A percentile compares a stretch with the other conserved stretches of the same genome.
These are phyloP conservation scores for Eurytoma californica DNA, from an alignment of 2,888 invertebrate species.

Conservation along the genomic window DNA sequence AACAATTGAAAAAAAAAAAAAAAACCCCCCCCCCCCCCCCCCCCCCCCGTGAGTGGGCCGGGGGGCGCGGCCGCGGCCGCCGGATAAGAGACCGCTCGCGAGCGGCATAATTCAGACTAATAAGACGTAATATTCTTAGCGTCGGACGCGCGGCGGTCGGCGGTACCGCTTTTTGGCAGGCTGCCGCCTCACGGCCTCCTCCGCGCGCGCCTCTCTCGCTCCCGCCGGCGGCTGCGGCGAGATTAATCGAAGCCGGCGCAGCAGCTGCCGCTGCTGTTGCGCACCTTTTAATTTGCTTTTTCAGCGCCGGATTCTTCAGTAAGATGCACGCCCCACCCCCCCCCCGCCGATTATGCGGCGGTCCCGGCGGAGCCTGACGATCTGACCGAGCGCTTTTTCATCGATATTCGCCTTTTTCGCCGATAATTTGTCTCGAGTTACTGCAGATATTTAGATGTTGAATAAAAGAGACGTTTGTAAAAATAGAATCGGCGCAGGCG, in stretches of 20 bases:
- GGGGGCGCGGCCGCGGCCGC: background rate
- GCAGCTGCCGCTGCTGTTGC: background rate
- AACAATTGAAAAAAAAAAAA: too few species aligned
- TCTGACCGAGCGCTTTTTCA: too few species aligned
- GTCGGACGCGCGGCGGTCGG: conserved; percentile 43
- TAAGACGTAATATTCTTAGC: conserved; percentile 60
- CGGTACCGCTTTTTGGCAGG: conserved; percentile 32
- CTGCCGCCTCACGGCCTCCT: conserved; percentile 3
- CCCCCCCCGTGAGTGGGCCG: background rate
- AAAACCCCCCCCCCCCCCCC: too few species aligned
- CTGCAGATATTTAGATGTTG: too few species aligned
- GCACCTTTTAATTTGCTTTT: background rate
- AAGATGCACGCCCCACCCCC: too few species aligned
- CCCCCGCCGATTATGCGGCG: too few species aligned
- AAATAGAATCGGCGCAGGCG: too few species aligned
- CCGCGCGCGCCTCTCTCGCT: background rate
- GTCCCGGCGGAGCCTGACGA: too few species aligned
- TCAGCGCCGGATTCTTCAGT: too few species aligned
- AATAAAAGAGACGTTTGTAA: too few species aligned
- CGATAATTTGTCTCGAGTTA: too few species aligned
- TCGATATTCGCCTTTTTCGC: too few species aligned
- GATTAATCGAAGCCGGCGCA: conserved; percentile 12
- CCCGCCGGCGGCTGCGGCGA: background rate
- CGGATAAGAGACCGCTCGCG: conserved; percentile 52
- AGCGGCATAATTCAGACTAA: conserved; percentile 57